Evolutionary conservation across 2,113 vertebrate species (phyloP).

Genomic region (Pangasianodon gigas): DNA sequence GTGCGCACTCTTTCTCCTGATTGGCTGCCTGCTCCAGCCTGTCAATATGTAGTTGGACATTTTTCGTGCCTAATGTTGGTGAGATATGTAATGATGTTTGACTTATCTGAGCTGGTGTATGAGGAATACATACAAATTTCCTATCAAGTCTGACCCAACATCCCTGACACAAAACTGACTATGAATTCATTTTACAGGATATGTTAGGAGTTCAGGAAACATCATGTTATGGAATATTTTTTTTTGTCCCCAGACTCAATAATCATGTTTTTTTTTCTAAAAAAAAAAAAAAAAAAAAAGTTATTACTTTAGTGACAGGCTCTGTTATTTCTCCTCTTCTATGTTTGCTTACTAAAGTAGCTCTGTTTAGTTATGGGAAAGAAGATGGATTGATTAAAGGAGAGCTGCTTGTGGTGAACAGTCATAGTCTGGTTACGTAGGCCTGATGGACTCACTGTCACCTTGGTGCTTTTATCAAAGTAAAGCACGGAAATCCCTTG

Average conservation of each 20-base stretch:
- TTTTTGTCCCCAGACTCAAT: not conserved
- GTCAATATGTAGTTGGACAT: not conserved
- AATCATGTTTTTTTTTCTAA: not conserved
- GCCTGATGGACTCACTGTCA: not conserved
- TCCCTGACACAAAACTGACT: not conserved
- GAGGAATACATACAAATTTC: not conserved
- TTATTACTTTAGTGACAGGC: not conserved
- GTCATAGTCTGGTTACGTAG: not conserved
- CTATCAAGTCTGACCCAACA: not conserved
- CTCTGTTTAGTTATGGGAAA: not conserved
- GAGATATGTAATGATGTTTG: not conserved
- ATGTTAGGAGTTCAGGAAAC: no score
- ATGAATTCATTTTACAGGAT: not conserved
- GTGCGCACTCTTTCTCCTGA: not conserved
- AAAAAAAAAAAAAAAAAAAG: not conserved
- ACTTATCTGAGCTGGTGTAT: not conserved
- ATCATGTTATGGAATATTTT: not conserved
- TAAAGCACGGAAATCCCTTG: slow-evolving; percentile 7
- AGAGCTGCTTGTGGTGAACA: slow-evolving; percentile 53
- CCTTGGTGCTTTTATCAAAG: slow-evolving; percentile 8
- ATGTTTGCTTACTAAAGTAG: not conserved
- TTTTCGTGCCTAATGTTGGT: not conserved
- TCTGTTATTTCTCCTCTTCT: not conserved
- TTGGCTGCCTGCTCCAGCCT: not conserved
- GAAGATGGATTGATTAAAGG: not conserved